These are phyloP conservation scores for Manduca sexta DNA, from an alignment of 1,140 invertebrate species.

Conservation along the genomic window DNA sequence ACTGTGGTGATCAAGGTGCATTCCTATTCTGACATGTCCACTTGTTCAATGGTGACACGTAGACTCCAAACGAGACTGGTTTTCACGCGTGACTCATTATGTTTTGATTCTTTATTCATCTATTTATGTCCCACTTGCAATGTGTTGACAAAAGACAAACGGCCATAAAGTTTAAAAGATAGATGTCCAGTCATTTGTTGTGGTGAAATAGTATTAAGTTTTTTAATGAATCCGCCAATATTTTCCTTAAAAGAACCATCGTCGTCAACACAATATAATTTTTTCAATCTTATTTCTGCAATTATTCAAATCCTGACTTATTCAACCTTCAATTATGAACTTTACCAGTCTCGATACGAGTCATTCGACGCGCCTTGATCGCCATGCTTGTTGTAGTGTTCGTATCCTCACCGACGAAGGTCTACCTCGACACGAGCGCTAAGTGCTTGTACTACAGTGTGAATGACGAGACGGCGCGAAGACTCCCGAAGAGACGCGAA, in stretches of 20 bases:
- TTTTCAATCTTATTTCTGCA: too few relatives aligned
- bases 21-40: constrained; percentile 16
- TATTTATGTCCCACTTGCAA: not conserved
- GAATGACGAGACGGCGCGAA: constrained; percentile 49
- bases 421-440: constrained; percentile 63
- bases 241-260: too few relatives aligned
- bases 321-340: not conserved
- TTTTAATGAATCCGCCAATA: too few relatives aligned
- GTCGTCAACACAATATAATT: too few relatives aligned
- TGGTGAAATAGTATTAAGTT: too few relatives aligned
- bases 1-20: constrained; percentile 71
- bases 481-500: constrained; percentile 14
- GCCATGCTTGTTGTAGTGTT: constrained; percentile 51
- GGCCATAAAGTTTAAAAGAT: too few relatives aligned
- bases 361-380: constrained; percentile 28
- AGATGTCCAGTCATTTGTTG: too few relatives aligned
- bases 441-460: constrained; percentile 60
- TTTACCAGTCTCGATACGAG: not conserved
- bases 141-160: not conserved
- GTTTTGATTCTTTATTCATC: constrained; percentile 6
- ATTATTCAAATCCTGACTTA: too few relatives aligned
- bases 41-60: constrained; percentile 18
- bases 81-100: constrained; percentile 8
- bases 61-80: constrained; percentile 8
- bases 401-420: constrained; percentile 61